phyloP scores from a whole-genome alignment of 2,888 invertebrate species.

The Nephrocerus scutellatus region DNA sequence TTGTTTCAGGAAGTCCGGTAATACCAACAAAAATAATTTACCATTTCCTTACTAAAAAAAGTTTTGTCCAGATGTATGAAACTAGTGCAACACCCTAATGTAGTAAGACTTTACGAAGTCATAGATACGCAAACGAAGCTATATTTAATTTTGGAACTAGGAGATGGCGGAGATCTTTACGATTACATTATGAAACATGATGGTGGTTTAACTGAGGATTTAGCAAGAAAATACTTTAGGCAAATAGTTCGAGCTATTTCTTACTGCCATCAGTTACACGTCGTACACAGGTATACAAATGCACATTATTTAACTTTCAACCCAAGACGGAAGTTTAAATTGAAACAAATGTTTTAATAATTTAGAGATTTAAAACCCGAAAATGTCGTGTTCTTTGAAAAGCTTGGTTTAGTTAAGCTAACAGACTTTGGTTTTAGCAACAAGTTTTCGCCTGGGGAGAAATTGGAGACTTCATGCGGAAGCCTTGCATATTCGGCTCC shows the following conservation, averaged over 20 bases:
- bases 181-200: slow-evolving; percentile 97
- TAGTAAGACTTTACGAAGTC: slow-evolving; percentile 96
- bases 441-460: slow-evolving; percentile 91
- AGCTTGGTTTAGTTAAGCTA: slow-evolving; percentile 91
- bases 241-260: slow-evolving; percentile 97
- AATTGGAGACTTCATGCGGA: slow-evolving; percentile 96
- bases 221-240: slow-evolving; percentile 87
- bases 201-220: slow-evolving; percentile 73
- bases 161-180: slow-evolving; percentile 97
- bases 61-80: slow-evolving; percentile 83
- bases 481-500: slow-evolving; percentile 98
- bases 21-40: slow-evolving; percentile 3
- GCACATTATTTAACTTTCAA: neutral
- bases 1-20: slow-evolving; percentile 85
- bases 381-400: slow-evolving; percentile 98
- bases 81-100: slow-evolving; percentile 97
- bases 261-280: slow-evolving; percentile 86
- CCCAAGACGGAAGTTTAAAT: neutral
- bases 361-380: slow-evolving; percentile 93
- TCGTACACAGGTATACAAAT: slow-evolving; percentile 51
- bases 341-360: slow-evolving; percentile 9
- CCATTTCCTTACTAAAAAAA: neutral
- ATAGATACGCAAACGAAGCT: slow-evolving; percentile 98
- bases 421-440: slow-evolving; percentile 99
- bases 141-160: slow-evolving; percentile 92